Base-by-base conservation (phyloP, 2,797 vertebrate species). In the Ctenopoma kingsleyae region DNA sequence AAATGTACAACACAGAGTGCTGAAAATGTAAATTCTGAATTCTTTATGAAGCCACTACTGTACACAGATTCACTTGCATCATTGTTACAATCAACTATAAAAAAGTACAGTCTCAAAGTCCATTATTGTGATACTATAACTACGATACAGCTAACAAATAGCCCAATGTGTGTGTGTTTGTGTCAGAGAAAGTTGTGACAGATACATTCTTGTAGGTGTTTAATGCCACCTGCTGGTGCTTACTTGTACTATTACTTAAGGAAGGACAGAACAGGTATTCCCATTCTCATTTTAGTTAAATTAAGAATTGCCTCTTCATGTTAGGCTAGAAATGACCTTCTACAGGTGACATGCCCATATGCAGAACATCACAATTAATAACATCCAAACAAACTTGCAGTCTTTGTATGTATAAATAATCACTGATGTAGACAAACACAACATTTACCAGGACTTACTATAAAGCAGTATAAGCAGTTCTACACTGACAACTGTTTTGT, bases 141-240 rank as follows among this genome's bases (percentile, higher is more conserved):
- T 43, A 43, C 17, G 9, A 44, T n/a, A 44, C 2, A 19, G 17
- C 43, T 44, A n/a, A n/a, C 17, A 44, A 44, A 9, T 44, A 40
- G 15, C 5, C 12, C 38, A 40, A 11, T 13, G 38, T 13, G 38
- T 40, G 12, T 40, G 38, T 40, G 38, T 6, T 6, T 40, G 12
- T 36, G 35, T 36, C 35, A 36, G 11, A 40, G 38, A 13, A 12
- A 36, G 36, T 16, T 16, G 15, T 3, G 11, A 40, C 38, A 40
- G 13, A 16, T 1, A 44, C 2, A 44, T 44, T 64, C 30, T 63
- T 43, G 46, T 32, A 41, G 58, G 63, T 67, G 69, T 76, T 76
- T 72, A 80, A 35, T 65, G 82, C 85, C 85, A 52, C 73, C 90
- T 78, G 40, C 81, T 91, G 89, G 87, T 84, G 38, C 7, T 59